Percentiles rank a stretch among this genome's conserved stretches.
Evolutionary conservation across 2,888 invertebrate species (phyloP).

Genomic region (Frankliniella fusca): DNA sequence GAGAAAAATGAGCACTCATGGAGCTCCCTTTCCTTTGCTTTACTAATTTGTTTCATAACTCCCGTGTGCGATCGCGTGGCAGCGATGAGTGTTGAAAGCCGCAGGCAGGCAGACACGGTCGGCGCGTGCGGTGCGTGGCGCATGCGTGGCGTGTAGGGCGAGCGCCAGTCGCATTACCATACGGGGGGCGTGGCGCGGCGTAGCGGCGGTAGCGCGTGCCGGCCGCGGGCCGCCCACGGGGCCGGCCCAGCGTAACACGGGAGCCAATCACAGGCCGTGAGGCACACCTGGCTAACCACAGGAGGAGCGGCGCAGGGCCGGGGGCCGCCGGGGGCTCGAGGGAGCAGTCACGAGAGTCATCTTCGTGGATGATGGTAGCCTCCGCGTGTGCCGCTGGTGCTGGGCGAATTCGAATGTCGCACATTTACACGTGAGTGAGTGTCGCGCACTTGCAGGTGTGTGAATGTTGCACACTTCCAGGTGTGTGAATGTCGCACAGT

Average conservation of each 20-base stretch:
- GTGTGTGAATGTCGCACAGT: no score
- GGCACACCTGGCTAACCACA: background rate
- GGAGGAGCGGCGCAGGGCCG: background rate
- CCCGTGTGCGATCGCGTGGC: background rate
- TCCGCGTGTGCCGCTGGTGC: no score
- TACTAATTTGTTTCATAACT: no score
- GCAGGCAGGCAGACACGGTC: background rate
- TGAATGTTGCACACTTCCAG: no score
- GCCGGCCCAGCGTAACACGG: background rate
- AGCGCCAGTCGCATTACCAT: background rate
- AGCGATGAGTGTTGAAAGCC: background rate
- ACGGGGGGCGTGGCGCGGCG: background rate
- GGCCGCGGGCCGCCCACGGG: background rate
- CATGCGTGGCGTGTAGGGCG: background rate
- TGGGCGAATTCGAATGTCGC: no score
- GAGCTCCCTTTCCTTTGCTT: no score
- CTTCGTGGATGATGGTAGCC: no score
- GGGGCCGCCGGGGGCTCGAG: background rate
- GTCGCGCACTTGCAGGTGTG: no score
- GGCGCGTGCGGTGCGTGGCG: background rate
- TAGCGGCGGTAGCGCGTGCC: constrained; percentile 12
- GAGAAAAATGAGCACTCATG: no score
- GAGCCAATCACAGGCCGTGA: background rate
- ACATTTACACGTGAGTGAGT: no score
- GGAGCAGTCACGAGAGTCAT: background rate